These are phyloP conservation scores for Thryonomys swinderianus DNA, from an alignment of 2,113 vertebrate genomes.

Conservation along the genomic window DNA sequence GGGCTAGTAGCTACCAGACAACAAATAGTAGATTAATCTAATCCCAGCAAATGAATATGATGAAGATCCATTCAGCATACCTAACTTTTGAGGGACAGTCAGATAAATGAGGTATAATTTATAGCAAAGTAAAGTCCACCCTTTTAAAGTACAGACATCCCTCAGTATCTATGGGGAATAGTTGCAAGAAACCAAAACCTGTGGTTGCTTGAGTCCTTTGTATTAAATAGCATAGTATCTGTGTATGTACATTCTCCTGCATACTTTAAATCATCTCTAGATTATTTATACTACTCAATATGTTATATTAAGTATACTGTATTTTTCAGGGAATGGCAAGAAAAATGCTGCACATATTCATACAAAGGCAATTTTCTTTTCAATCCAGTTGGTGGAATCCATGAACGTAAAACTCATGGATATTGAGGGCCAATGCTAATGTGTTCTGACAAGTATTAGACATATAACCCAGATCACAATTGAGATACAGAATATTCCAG, in stretches of 20 bases:
- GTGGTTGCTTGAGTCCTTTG: neutral
- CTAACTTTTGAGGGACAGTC: neutral
- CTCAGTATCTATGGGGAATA: neutral
- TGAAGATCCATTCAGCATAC: neutral
- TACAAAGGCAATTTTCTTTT: neutral
- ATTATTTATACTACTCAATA: neutral
- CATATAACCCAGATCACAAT: neutral
- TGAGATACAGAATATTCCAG: neutral
- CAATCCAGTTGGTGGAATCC: neutral
- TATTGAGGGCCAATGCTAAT: neutral
- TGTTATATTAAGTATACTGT: neutral
- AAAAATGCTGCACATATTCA: neutral
- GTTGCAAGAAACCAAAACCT: neutral
- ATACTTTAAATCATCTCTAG: neutral
- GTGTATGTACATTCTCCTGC: neutral
- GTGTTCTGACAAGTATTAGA: constrained; percentile 7
- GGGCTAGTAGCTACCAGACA: neutral
- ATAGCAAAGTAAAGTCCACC: constrained; percentile 39
- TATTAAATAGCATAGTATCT: neutral
- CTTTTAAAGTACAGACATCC: constrained; percentile 20
- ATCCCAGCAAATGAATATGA: neutral
- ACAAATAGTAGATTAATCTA: neutral
- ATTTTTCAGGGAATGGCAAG: neutral
- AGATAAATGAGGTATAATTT: neutral
- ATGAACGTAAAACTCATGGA: neutral